A percentile compares a stretch with the other conserved stretches of the same genome.
Evolutionary conservation across 1,140 invertebrate species (phyloP).

Genomic region (Drosophila sturtevanti): DNA sequence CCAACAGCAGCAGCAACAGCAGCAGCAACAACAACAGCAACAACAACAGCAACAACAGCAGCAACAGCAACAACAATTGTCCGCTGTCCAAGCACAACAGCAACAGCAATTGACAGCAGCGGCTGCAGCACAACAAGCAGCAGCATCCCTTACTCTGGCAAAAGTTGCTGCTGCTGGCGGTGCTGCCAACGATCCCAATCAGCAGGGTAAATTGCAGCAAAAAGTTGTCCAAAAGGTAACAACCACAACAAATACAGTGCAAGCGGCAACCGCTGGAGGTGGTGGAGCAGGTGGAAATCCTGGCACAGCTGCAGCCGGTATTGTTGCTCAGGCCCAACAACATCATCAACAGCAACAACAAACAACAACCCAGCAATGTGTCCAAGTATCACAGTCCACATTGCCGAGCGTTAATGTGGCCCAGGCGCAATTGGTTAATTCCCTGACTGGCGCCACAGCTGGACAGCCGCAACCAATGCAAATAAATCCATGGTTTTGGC

Average conservation of each 20-base stretch:
- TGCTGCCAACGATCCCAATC: constrained; percentile 26
- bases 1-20: constrained; percentile 61
- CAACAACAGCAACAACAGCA: constrained; percentile 59
- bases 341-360: constrained; percentile 78
- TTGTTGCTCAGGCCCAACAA: constrained; percentile 51
- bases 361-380: constrained; percentile 85
- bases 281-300: constrained; percentile 33
- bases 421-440: constrained; percentile 85
- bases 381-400: constrained; percentile 87
- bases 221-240: constrained; percentile 85
- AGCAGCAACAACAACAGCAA: constrained; percentile 44
- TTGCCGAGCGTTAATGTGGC: constrained; percentile 84
- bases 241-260: constrained; percentile 80
- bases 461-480: constrained; percentile 85
- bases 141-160: constrained; percentile 51
- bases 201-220: constrained; percentile 83
- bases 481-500: constrained; percentile 87
- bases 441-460: constrained; percentile 85
- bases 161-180: constrained; percentile 42
- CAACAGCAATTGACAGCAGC: constrained; percentile 34
- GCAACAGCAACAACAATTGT: constrained; percentile 40
- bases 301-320: constrained; percentile 44
- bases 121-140: constrained; percentile 48
- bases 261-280: constrained; percentile 52
- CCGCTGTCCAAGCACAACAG: constrained; percentile 1